phyloP scores from a whole-genome alignment of 2,113 vertebrate species.

The Todiramphus saurophagus region DNA sequence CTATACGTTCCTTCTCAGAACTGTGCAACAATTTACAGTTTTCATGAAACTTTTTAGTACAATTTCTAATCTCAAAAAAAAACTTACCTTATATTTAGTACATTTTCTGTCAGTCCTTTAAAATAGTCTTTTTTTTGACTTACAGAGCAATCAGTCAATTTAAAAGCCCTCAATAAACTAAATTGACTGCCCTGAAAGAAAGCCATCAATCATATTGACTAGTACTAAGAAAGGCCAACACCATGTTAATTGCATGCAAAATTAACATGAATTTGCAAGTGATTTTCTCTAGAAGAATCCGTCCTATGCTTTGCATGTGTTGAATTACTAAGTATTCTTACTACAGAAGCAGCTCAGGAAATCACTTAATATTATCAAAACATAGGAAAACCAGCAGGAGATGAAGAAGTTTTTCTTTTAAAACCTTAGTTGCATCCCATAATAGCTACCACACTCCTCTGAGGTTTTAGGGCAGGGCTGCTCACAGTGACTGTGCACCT shows the following conservation, averaged over 20 bases:
- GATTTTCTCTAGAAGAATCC: not conserved
- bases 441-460: not conserved
- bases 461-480: not conserved
- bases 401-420: constrained; percentile 13
- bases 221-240: not conserved
- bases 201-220: constrained; percentile 30
- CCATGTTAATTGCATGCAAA: not conserved
- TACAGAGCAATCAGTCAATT: constrained; percentile 20
- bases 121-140: not conserved
- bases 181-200: constrained; percentile 9
- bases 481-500: not conserved
- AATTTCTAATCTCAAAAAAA: constrained; percentile 1
- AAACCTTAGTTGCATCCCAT: not conserved
- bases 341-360: constrained; percentile 28
- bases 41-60: not conserved
- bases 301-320: not conserved
- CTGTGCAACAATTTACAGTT: not conserved
- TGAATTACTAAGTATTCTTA: constrained; percentile 19
- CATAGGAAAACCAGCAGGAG: not conserved
- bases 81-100: not conserved
- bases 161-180: constrained; percentile 38
- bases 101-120: constrained; percentile 1
- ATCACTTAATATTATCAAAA: constrained; percentile 41
- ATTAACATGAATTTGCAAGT: constrained; percentile 28
- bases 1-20: not conserved